phyloP scores from a whole-genome alignment of 2,888 invertebrate species.

The Cephus sareptanus region DNA sequence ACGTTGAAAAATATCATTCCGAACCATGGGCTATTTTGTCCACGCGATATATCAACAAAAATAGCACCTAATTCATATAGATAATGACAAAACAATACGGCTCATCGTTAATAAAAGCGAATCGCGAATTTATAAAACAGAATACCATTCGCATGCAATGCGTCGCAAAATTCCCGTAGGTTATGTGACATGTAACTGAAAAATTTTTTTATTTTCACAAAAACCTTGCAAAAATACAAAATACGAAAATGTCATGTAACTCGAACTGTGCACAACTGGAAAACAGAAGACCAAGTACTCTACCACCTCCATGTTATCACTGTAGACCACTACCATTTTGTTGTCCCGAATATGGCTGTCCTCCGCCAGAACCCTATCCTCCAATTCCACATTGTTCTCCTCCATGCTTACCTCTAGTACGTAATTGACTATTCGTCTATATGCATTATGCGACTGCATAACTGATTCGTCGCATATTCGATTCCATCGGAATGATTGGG shows the following conservation, averaged over 20 bases:
- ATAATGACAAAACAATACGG: neutral
- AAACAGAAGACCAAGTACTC: conserved; percentile 26
- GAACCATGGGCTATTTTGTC: neutral
- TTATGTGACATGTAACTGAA: neutral
- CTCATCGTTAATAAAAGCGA: neutral
- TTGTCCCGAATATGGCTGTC: conserved; percentile 41
- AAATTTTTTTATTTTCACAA: neutral
- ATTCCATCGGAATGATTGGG: neutral
- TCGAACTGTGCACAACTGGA: neutral
- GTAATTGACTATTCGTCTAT: conserved; percentile 3
- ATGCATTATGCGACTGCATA: neutral
- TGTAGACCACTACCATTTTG: conserved; percentile 35
- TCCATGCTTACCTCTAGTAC: conserved; percentile 36
- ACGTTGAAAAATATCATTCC: neutral
- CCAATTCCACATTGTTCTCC: conserved; percentile 21
- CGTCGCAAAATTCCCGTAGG: neutral
- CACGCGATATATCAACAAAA: neutral
- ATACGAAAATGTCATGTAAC: conserved; percentile 29
- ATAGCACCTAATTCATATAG: neutral
- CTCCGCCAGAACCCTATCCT: conserved; percentile 32
- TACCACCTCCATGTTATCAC: conserved; percentile 44
- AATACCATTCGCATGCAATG: neutral
- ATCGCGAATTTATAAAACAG: neutral
- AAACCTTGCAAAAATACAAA: neutral
- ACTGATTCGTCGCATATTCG: neutral